Percentiles rank a stretch among this genome's conserved stretches.
Evolutionary conservation across 2,113 vertebrate species (phyloP).

Genomic region (Sterna hirundo): DNA sequence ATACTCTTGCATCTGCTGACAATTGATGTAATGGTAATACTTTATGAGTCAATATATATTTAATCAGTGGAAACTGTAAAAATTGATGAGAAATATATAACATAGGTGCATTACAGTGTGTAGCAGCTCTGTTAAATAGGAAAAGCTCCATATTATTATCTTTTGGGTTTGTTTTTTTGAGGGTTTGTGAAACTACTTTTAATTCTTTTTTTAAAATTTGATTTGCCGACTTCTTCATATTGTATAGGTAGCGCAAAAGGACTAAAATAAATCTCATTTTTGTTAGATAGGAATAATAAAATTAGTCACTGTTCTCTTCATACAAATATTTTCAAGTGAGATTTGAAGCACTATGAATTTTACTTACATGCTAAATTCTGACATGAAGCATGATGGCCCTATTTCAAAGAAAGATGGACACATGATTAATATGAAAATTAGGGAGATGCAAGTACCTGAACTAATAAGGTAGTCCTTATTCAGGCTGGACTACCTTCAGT

Average conservation of each 20-base stretch:
- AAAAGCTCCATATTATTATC: slow-evolving; percentile 32
- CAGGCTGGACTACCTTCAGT: slow-evolving; percentile 88
- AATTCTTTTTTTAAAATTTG: not conserved
- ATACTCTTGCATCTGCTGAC: slow-evolving; percentile 84
- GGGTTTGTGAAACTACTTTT: not conserved
- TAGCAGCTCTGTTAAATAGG: slow-evolving; percentile 53
- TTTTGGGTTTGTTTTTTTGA: not conserved
- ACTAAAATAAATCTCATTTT: slow-evolving; percentile 54
- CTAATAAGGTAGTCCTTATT: slow-evolving; percentile 97
- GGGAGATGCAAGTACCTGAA: slow-evolving; percentile 95
- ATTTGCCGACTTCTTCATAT: not conserved
- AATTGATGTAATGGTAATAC: slow-evolving; percentile 87
- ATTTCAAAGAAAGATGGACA: slow-evolving; percentile 85
- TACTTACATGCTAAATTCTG: slow-evolving; percentile 86
- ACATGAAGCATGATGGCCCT: slow-evolving; percentile 80
- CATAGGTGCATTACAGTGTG: slow-evolving; percentile 53
- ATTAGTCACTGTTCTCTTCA: slow-evolving; percentile 68
- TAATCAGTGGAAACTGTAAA: slow-evolving; percentile 90
- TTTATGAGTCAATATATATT: slow-evolving; percentile 96
- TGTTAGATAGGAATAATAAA: slow-evolving; percentile 69
- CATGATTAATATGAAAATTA: slow-evolving; percentile 99
- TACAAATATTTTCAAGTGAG: slow-evolving; percentile 83
- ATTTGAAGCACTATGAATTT: slow-evolving; percentile 85
- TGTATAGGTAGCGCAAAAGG: not conserved
- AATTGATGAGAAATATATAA: slow-evolving; percentile 86